Conservation (phyloP, 2,113 vertebrate species). For the Phocoena phocoena region DNA sequence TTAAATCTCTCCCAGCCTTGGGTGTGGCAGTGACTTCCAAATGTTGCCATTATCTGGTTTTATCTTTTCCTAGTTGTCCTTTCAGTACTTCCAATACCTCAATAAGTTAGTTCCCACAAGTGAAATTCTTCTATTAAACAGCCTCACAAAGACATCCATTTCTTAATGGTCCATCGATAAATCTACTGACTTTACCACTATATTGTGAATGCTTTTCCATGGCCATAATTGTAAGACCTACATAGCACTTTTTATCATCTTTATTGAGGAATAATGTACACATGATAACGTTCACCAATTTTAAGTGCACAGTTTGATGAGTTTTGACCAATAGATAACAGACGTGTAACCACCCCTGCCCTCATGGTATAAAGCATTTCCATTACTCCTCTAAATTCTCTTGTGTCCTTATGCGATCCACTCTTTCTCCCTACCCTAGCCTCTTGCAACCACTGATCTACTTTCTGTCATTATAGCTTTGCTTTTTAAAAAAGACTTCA, state of each 20-base stretch:
- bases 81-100: neutral
- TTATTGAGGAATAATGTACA: neutral
- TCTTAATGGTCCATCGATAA: neutral
- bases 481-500: neutral
- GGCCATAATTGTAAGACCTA: neutral
- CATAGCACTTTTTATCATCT: neutral
- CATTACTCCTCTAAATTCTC: neutral
- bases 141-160: neutral
- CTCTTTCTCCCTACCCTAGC: neutral
- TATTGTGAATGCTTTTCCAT: neutral
- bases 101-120: neutral
- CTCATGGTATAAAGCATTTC: neutral
- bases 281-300: neutral
- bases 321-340: neutral
- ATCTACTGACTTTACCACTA: neutral
- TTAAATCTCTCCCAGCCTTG: neutral
- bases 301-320: neutral
- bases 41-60: neutral
- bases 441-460: neutral
- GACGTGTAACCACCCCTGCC: neutral
- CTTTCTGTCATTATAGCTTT: neutral
- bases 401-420: neutral
- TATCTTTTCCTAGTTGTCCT: neutral
- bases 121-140: neutral
- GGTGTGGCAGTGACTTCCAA: neutral